These are phyloP conservation scores for Neoseiulus cucumeris DNA, from an alignment of 1,140 invertebrate species.

Conservation along the genomic window DNA sequence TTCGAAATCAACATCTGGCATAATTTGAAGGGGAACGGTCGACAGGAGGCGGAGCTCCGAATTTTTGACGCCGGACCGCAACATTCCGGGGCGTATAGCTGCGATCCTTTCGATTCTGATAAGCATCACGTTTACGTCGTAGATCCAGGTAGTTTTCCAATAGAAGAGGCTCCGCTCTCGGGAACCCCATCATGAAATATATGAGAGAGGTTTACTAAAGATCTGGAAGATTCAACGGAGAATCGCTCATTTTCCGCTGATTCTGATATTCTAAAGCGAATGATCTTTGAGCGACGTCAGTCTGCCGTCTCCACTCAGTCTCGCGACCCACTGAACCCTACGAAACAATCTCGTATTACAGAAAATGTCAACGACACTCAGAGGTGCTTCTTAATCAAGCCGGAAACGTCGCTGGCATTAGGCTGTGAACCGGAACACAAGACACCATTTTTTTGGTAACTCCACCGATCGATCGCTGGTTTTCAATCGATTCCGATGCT, in stretches of 20 bases:
- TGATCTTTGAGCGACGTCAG: too few species aligned
- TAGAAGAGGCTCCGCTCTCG: too few species aligned
- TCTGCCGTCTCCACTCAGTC: too few species aligned
- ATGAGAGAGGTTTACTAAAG: too few species aligned
- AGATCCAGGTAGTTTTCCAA: background rate
- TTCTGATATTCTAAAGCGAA: too few species aligned
- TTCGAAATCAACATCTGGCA: too few species aligned
- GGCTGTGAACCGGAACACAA: background rate
- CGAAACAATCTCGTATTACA: background rate
- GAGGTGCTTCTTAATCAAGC: background rate
- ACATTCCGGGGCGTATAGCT: conserved; percentile 6
- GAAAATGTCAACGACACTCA: background rate
- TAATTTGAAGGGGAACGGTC: background rate
- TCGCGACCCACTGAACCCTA: too few species aligned
- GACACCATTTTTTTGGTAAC: background rate
- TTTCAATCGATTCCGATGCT: background rate
- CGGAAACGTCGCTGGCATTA: background rate
- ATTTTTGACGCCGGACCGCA: background rate
- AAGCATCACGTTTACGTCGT: background rate
- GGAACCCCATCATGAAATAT: too few species aligned
- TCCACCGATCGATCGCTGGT: too few species aligned
- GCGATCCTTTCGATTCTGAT: background rate
- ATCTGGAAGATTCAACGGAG: too few species aligned
- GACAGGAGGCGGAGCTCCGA: background rate
- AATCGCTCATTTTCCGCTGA: too few species aligned